Percentiles rank a stretch among this genome's conserved stretches.
Evolutionary conservation across 2,888 invertebrate genomes (phyloP).

Genomic region (Dryadula phaetusa): DNA sequence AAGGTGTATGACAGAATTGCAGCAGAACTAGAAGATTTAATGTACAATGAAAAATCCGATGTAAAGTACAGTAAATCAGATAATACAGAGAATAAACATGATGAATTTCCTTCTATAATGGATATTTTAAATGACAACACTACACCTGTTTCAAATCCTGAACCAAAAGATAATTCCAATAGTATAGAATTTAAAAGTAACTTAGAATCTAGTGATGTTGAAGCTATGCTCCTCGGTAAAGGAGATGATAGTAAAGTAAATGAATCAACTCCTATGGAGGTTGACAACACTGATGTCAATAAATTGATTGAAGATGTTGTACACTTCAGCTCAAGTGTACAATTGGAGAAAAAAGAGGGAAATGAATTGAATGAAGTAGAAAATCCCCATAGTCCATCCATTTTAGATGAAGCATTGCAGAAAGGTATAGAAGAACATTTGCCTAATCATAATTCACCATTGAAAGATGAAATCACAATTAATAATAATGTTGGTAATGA

Average conservation of each 20-base stretch:
- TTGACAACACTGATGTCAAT: slow-evolving; percentile 58
- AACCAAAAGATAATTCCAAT: slow-evolving; percentile 60
- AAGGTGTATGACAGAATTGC: slow-evolving; percentile 81
- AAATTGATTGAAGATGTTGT: slow-evolving; percentile 61
- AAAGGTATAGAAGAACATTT: slow-evolving; percentile 71
- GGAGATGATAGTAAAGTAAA: slow-evolving; percentile 52
- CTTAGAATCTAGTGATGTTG: slow-evolving; percentile 76
- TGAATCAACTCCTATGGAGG: slow-evolving; percentile 41
- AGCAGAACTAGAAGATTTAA: slow-evolving; percentile 78
- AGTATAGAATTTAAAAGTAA: slow-evolving; percentile 61
- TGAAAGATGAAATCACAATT: slow-evolving; percentile 34
- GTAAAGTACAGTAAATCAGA: slow-evolving; percentile 50
- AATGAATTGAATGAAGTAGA: slow-evolving; percentile 55
- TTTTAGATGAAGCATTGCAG: slow-evolving; percentile 70
- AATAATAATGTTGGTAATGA: slow-evolving; percentile 26
- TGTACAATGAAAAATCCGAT: slow-evolving; percentile 72
- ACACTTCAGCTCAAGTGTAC: slow-evolving; percentile 54
- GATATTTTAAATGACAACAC: slow-evolving; percentile 71
- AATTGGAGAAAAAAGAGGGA: slow-evolving; percentile 44
- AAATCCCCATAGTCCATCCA: slow-evolving; percentile 73
- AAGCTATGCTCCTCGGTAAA: slow-evolving; percentile 77
- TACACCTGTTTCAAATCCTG: slow-evolving; percentile 53
- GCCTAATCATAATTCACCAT: slow-evolving; percentile 46
- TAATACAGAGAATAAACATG: slow-evolving; percentile 57
- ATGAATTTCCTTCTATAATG: slow-evolving; percentile 79